Evolutionary conservation across 2,888 invertebrate species (phyloP), one percentile per base, ranked within the genome.

Genomic region (Tubulanus polymorphus): DNA sequence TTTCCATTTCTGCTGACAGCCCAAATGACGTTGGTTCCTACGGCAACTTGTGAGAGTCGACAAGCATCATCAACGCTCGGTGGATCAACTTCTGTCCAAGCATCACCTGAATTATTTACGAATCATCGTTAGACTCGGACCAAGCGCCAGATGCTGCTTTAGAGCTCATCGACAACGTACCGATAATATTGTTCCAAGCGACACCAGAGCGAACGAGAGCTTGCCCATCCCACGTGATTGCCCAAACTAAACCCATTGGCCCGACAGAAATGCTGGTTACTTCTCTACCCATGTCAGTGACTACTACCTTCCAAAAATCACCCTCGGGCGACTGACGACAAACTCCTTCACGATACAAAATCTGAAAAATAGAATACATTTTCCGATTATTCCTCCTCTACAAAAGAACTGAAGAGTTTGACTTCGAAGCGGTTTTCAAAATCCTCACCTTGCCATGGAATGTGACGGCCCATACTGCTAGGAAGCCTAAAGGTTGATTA

Each of bases 401-500:
- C n/a, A n/a, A 28, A 10, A 18, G 54, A 10, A 15, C 29, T 47
- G 12, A 47, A 15, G 15, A 51, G 8, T 45, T 51, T 15, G 10
- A 51, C 46, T 12, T 45, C 46, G n/a, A n/a, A n/a, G n/a, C n/a
- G n/a, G n/a, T n/a, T 49, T 51, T n/a, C 23, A 1, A n/a, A 20
- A 10, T 35, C 51, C 71, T 75, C 79, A 88, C 90, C 72, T 92
- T 82, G 52, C 93, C 93, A 74, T 91, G 88, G 30, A 93, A 89
- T 28, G 94, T 94, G 52, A 94, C 90, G 10, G 92, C 90, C 94
- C 94, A 95, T 8, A 95, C 93, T 57, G 88, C 82, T 68, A 92
- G 83, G 37, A 85, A 68, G 26, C 91, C 91, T 18, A 85, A 82
- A 59, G 85, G 83, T 25, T 88, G 88, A 71, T 89, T 89, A 50